Evolutionary conservation across 2,888 invertebrate genomes (phyloP).

Genomic region (Meandrusa payeni): DNA sequence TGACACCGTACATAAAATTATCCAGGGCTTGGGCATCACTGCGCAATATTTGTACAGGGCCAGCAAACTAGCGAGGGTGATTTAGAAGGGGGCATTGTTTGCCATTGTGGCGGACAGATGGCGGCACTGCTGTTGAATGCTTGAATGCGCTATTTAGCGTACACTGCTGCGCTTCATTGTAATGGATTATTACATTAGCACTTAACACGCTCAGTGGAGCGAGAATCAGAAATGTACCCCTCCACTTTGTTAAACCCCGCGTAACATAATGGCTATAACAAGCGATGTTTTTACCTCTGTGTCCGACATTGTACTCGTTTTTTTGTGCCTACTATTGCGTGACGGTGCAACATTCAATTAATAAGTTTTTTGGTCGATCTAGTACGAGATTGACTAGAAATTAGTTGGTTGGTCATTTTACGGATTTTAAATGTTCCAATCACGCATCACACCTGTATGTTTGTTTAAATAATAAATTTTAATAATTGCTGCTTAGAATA

Average conservation of each 20-base stretch:
- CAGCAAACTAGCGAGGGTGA: conserved; percentile 67
- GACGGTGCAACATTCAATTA: conserved; percentile 51
- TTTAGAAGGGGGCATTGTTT: conserved; percentile 71
- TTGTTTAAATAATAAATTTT: too few relatives aligned
- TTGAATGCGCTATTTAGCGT: conserved; percentile 78
- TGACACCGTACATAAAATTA: conserved; percentile 34
- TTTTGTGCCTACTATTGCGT: conserved; percentile 39
- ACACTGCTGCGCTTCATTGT: conserved; percentile 75
- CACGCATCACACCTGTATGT: too few relatives aligned
- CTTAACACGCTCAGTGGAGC: conserved; percentile 76
- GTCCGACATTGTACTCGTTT: conserved; percentile 43
- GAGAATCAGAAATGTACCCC: conserved; percentile 65
- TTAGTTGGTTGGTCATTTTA: conserved; percentile 9
- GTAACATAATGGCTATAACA: conserved; percentile 60
- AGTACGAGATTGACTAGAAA: conserved; percentile 15
- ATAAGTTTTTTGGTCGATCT: conserved; percentile 35
- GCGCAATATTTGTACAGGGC: conserved; percentile 73
- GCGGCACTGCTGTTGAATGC: conserved; percentile 59
- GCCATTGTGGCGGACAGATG: conserved; percentile 72
- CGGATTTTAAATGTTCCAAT: background rate
- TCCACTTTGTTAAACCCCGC: conserved; percentile 54
- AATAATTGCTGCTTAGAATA: too few relatives aligned
- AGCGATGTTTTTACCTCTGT: conserved; percentile 52
- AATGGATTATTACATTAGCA: conserved; percentile 81
- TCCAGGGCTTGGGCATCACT: conserved; percentile 30